phyloP scores from a whole-genome alignment of 2,888 invertebrate genomes.

The Temnothorax ravouxi region DNA sequence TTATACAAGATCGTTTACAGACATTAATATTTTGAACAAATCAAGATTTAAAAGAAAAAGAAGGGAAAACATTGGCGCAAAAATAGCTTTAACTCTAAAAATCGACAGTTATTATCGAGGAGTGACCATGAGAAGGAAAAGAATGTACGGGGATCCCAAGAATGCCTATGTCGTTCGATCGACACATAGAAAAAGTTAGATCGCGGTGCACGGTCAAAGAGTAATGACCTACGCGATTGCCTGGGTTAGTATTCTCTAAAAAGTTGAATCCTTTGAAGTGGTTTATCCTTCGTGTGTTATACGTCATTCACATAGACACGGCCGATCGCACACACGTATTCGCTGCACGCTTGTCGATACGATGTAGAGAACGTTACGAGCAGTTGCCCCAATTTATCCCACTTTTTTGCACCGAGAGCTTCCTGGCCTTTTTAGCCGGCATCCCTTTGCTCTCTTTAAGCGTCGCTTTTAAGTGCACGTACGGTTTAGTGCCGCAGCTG shows the following conservation, averaged over 20 bases:
- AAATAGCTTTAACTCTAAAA: not conserved
- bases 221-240: slow-evolving; percentile 46
- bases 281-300: slow-evolving; percentile 46
- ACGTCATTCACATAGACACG: slow-evolving; percentile 52
- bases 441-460: slow-evolving; percentile 66
- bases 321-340: slow-evolving; percentile 32
- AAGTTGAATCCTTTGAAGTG: slow-evolving; percentile 53
- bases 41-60: not conserved
- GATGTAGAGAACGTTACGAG: slow-evolving; percentile 73
- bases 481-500: slow-evolving; percentile 69
- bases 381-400: slow-evolving; percentile 77
- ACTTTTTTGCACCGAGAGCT: slow-evolving; percentile 71
- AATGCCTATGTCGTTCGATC: not conserved
- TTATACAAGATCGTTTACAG: not conserved
- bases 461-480: slow-evolving; percentile 72
- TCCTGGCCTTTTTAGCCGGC: slow-evolving; percentile 65
- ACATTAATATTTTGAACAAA: not conserved
- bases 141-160: not conserved
- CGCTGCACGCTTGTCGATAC: slow-evolving; percentile 70
- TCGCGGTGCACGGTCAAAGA: slow-evolving; percentile 35
- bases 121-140: not conserved
- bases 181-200: slow-evolving; percentile 13
- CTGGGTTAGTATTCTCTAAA: slow-evolving; percentile 30
- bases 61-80: not conserved
- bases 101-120: not conserved